Percentiles rank a stretch among this genome's conserved stretches.
phyloP scores from a whole-genome alignment of 1,140 invertebrate genomes.

The Drosophila gunungcola region DNA sequence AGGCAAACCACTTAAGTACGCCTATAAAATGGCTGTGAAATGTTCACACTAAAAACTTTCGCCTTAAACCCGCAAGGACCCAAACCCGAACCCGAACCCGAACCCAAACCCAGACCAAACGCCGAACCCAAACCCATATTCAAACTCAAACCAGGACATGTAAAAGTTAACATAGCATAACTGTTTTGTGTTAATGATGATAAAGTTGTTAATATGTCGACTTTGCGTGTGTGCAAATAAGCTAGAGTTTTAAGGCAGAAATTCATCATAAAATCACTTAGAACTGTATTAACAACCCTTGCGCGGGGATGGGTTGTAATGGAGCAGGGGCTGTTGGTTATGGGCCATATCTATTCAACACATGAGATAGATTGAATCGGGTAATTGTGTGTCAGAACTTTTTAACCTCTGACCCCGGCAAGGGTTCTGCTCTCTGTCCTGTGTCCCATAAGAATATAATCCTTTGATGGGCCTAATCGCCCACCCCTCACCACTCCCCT shows the following conservation, averaged over 20 bases:
- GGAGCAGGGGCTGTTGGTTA: neutral
- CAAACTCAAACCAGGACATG: constrained; percentile 33
- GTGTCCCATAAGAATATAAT: constrained; percentile 58
- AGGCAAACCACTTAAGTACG: constrained; percentile 79
- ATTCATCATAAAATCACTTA: constrained; percentile 84
- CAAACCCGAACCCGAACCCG: neutral
- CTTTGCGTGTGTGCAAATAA: constrained; percentile 65
- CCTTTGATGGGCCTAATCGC: constrained; percentile 81
- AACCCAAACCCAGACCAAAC: constrained; percentile 17
- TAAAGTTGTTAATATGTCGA: constrained; percentile 43
- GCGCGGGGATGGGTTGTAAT: constrained; percentile 9
- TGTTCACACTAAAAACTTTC: constrained; percentile 81
- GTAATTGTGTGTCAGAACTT: constrained; percentile 81
- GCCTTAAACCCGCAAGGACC: constrained; percentile 28
- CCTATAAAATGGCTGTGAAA: constrained; percentile 80
- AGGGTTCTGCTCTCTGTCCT: constrained; percentile 28
- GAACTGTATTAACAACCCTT: constrained; percentile 76
- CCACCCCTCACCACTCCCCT: constrained; percentile 15
- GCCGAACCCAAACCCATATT: constrained; percentile 12
- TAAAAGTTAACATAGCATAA: constrained; percentile 34
- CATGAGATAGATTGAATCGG: constrained; percentile 31
- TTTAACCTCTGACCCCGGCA: constrained; percentile 70
- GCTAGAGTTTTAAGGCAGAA: constrained; percentile 76
- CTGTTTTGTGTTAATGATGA: constrained; percentile 54
- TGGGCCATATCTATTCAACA: constrained; percentile 39